A percentile compares a stretch with the other conserved stretches of the same genome.
Evolutionary conservation across 92 coral and sea anemone species (phyloP).

Genomic region (Parazoanthus darwini): DNA sequence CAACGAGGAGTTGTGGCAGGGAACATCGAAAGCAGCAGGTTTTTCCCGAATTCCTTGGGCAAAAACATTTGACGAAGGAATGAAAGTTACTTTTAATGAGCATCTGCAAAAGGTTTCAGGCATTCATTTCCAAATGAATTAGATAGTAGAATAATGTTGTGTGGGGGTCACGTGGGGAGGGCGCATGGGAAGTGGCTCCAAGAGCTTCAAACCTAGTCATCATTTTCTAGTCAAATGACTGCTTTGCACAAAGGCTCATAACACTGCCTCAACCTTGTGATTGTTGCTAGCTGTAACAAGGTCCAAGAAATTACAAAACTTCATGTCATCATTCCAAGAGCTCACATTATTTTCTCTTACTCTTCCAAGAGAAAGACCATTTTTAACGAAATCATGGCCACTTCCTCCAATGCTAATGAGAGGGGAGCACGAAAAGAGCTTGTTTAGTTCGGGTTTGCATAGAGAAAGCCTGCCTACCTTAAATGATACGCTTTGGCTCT

Average conservation of each 20-base stretch:
- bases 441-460: conserved; percentile 25
- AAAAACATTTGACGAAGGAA: too few species aligned
- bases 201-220: too few species aligned
- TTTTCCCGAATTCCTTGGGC: too few species aligned
- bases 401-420: conserved; percentile 23
- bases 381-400: conserved; percentile 31
- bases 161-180: too few species aligned
- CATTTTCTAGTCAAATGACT: too few species aligned
- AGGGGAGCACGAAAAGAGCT: conserved; percentile 33
- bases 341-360: conserved; percentile 47
- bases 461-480: conserved; percentile 40
- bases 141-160: too few species aligned
- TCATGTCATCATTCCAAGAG: conserved; percentile 46
- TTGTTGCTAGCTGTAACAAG: conserved; percentile 51
- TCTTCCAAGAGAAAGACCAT: conserved; percentile 47
- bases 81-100: too few species aligned
- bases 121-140: too few species aligned
- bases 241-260: conserved; percentile 2
- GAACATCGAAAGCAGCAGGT: too few species aligned
- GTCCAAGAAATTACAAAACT: conserved; percentile 48
- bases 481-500: conserved; percentile 42
- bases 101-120: too few species aligned
- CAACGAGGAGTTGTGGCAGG: too few species aligned
- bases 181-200: too few species aligned
- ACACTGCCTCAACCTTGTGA: conserved; percentile 51